Evolutionary conservation across 2,113 vertebrate species (phyloP).

Genomic region (Mesitornis unicolor): DNA sequence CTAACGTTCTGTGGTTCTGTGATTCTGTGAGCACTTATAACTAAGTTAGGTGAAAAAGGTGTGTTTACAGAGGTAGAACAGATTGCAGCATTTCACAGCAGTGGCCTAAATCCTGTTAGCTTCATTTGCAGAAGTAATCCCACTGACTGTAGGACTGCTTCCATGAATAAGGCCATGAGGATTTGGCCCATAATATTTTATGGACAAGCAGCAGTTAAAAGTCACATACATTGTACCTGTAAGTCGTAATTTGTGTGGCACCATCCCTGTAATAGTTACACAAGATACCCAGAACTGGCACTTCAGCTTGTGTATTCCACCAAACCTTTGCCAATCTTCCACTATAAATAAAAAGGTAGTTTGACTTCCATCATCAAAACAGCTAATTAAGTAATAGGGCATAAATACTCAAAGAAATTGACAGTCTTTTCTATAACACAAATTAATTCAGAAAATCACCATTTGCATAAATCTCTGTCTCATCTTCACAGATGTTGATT

Average conservation of each 20-base stretch:
- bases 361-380: slow-evolving; percentile 68
- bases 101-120: neutral
- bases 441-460: slow-evolving; percentile 72
- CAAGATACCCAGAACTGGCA: neutral
- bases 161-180: neutral
- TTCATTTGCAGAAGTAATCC: neutral
- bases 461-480: slow-evolving; percentile 78
- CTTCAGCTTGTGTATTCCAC: neutral
- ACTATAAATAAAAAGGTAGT: slow-evolving; percentile 63
- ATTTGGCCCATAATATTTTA: neutral
- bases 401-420: slow-evolving; percentile 71
- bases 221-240: neutral
- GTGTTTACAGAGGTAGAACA: neutral
- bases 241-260: neutral
- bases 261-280: neutral
- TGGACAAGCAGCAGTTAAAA: neutral
- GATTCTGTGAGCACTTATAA: fast-evolving
- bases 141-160: neutral
- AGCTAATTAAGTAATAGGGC: slow-evolving; percentile 68
- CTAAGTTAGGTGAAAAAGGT: neutral
- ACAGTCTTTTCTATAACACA: slow-evolving; percentile 62
- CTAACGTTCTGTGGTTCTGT: too few species aligned
- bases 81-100: neutral
- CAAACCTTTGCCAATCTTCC: slow-evolving; percentile 2
- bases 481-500: slow-evolving; percentile 78